Conservation (phyloP, 37 sponge, comb jelly and placozoan genomes). For the Theonella swinhoei region DNA sequence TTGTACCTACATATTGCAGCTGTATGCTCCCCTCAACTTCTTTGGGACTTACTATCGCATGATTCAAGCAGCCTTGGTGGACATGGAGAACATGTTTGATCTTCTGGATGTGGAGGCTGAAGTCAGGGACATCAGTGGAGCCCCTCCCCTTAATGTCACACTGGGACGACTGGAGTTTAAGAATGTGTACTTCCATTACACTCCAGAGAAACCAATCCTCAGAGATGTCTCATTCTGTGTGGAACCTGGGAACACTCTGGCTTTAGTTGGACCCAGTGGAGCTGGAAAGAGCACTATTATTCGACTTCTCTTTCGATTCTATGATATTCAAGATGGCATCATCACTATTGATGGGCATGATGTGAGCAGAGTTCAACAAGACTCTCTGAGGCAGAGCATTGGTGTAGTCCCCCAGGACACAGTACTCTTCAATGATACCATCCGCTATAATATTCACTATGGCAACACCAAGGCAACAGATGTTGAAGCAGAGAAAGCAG, state of each 20-base stretch:
- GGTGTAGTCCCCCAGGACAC: constrained; percentile 99
- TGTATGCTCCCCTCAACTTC: constrained; percentile 95
- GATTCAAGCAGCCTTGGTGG: constrained; percentile 97
- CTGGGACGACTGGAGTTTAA: constrained; percentile 83
- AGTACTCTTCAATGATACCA: constrained; percentile 95
- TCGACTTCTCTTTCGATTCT: constrained; percentile 95
- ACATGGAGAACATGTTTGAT: constrained; percentile 99
- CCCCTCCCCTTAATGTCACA: constrained; percentile 42
- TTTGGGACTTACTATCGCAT: constrained; percentile 96
- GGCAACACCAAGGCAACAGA: constrained; percentile 81
- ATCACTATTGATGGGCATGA: constrained; percentile 95
- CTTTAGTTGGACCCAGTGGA: constrained; percentile 97
- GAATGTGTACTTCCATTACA: constrained; percentile 89
- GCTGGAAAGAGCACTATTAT: constrained; percentile 98
- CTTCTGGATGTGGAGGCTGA: constrained; percentile 84
- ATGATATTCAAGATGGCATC: constrained; percentile 84
- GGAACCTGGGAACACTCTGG: constrained; percentile 85
- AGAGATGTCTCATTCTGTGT: constrained; percentile 85
- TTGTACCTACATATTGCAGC: constrained; percentile 94
- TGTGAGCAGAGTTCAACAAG: constrained; percentile 64
- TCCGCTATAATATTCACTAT: constrained; percentile 94
- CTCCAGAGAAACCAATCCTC: constrained; percentile 80
- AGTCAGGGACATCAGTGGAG: constrained; percentile 54
- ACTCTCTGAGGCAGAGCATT: constrained; percentile 74
- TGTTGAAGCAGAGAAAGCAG: constrained; percentile 81